Percentiles rank a stretch among this genome's conserved stretches.
phyloP scores from a whole-genome alignment of 2,797 vertebrate genomes.

The Danio jaintianensis region DNA sequence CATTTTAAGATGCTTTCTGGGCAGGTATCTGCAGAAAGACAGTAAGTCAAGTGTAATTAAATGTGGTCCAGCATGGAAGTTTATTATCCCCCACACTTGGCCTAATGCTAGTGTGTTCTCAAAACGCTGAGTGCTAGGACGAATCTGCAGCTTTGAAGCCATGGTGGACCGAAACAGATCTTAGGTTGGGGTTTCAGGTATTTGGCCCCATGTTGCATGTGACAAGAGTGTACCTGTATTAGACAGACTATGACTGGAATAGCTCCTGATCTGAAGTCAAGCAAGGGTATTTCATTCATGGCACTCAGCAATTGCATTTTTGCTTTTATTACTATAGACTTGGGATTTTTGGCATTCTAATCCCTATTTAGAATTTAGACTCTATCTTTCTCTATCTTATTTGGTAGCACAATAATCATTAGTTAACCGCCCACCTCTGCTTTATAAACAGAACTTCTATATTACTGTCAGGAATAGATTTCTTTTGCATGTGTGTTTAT shows the following conservation, averaged over 20 bases:
- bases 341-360: slow-evolving; percentile 79
- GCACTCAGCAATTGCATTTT: slow-evolving; percentile 79
- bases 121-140: slow-evolving; percentile 33
- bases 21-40: slow-evolving; percentile 52
- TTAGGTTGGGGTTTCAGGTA: slow-evolving; percentile 40
- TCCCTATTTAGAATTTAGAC: slow-evolving; percentile 81
- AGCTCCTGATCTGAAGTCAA: slow-evolving; percentile 56
- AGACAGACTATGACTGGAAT: slow-evolving; percentile 45
- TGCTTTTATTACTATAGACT: slow-evolving; percentile 82
- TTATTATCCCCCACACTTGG: slow-evolving; percentile 38
- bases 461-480: slow-evolving; percentile 77
- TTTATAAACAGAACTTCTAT: slow-evolving; percentile 76
- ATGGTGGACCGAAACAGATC: slow-evolving; percentile 16
- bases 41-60: slow-evolving; percentile 26
- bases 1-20: slow-evolving; percentile 56
- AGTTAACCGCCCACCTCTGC: slow-evolving; percentile 77
- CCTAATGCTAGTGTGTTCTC: slow-evolving; percentile 44
- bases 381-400: slow-evolving; percentile 73
- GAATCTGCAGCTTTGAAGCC: slow-evolving; percentile 40
- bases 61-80: slow-evolving; percentile 30
- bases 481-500: slow-evolving; percentile 66
- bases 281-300: slow-evolving; percentile 76
- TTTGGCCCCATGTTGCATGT: slow-evolving; percentile 39
- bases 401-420: slow-evolving; percentile 84
- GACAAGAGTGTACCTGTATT: slow-evolving; percentile 37